Evolutionary conservation across 2,113 vertebrate species (phyloP), one percentile per base, ranked within the genome.

Genomic region (Phyllostomus discolor): DNA sequence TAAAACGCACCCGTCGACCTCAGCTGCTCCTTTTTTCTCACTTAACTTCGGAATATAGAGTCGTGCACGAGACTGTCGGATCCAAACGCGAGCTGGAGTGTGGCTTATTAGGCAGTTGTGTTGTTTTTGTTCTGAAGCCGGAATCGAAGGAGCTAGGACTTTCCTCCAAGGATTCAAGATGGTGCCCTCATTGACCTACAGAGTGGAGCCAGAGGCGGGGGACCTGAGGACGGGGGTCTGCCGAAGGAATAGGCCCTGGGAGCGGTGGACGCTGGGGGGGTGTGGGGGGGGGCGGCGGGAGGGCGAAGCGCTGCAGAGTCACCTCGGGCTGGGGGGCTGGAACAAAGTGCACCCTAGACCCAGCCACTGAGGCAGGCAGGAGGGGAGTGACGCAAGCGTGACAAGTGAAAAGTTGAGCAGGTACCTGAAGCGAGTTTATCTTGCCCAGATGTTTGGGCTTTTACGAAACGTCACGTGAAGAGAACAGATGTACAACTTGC

Each of bases 361-460:
- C 70, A 50, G 11, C 41, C 72, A 88, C 79, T 88, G 93, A 84
- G 87, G 72, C 78, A 52, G 50, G 88, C 24, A 14, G 81, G 41
- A n/a, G 81, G n/a, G 88, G 95, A 50, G 78, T 79, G 88, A 97
- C 98, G 95, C 96, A 90, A 94, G 97, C 97, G 98, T 99, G 98
- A 99, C 99, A 98, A 98, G 98, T 98, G 99, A 98, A 98, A 98
- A 98, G 98, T 98, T 98, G 98, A 98, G 98, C 99, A 99, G 99
- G 98, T 99, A 99, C 98, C 98, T 98, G 98, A 99, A 99, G 98
- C 98, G 98, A 98, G 98, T 98, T 99, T 99, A 99, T 99, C 99
- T 99, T 99, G 99, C 99, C 98, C 99, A 99, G 99, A 99, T 99
- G 99, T 99, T 99, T 97, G 98, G 98, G 98, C 98, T 99, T 99